Percentiles rank a stretch among this genome's conserved stretches.
Evolutionary conservation across 2,797 vertebrate genomes (phyloP).

Genomic region (Rhinichthys osculus): DNA sequence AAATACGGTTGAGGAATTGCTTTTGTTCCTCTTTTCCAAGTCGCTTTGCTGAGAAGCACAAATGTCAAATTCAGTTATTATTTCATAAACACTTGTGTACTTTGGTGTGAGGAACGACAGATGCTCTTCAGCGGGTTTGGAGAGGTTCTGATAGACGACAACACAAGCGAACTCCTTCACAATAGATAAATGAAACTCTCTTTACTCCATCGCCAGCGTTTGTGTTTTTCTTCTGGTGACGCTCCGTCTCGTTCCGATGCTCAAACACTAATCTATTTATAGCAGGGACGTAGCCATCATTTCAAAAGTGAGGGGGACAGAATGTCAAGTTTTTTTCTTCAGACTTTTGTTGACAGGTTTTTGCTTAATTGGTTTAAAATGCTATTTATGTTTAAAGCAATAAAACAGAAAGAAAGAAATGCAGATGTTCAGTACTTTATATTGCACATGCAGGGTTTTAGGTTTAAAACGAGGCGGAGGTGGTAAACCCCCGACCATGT

Average conservation of each 20-base stretch:
- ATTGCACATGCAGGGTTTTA: no score
- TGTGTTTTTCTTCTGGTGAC: slow-evolving; percentile 77
- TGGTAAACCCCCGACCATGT: no score
- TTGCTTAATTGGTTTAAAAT: no score
- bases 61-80: not conserved
- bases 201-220: slow-evolving; percentile 75
- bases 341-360: no score
- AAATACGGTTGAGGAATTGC: not conserved
- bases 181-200: slow-evolving; percentile 61
- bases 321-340: no score
- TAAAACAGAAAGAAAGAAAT: no score
- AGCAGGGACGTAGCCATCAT: no score
- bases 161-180: slow-evolving; percentile 46
- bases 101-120: slow-evolving; percentile 25
- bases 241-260: slow-evolving; percentile 77
- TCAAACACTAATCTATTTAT: slow-evolving; percentile 82
- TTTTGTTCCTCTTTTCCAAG: not conserved
- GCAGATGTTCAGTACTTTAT: no score
- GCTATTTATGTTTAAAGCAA: no score
- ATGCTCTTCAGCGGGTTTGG: slow-evolving; percentile 35
- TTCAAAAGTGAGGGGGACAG: no score
- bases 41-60: no score
- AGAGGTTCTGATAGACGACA: slow-evolving; percentile 38
- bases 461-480: no score
- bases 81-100: not conserved